phyloP scores from a whole-genome alignment of 1,140 invertebrate genomes.

The Linepithema humile region DNA sequence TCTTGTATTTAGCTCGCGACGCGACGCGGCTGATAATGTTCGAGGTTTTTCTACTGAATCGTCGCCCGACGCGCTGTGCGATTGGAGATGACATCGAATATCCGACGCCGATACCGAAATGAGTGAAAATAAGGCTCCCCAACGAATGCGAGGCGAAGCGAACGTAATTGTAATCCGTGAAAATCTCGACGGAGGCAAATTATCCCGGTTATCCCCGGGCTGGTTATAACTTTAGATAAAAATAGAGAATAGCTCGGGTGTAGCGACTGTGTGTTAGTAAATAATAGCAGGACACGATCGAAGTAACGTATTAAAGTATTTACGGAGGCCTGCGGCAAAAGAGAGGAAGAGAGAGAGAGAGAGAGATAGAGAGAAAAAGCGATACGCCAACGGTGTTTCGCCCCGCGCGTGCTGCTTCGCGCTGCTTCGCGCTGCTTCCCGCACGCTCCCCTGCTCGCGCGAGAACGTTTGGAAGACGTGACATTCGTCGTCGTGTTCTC shows the following conservation, averaged over 20 bases:
- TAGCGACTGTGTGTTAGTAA: neutral
- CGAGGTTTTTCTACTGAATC: too few species aligned
- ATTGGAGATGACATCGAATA: too few species aligned
- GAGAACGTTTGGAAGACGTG: neutral
- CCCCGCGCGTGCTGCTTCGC: neutral
- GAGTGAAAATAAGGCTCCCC: too few species aligned
- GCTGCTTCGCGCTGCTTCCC: neutral
- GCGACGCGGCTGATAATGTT: too few species aligned
- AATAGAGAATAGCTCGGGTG: conserved; percentile 21
- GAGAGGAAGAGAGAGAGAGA: neutral
- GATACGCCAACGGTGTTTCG: neutral
- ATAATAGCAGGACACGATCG: conserved; percentile 8
- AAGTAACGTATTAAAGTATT: conserved; percentile 16
- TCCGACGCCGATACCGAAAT: too few species aligned
- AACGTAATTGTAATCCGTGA: too few species aligned
- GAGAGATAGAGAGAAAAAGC: too few species aligned
- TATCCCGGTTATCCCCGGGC: neutral
- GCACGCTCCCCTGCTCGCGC: neutral
- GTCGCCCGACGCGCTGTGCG: too few species aligned
- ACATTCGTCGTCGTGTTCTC: neutral
- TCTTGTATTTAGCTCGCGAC: too few species aligned
- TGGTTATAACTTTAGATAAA: conserved; percentile 37
- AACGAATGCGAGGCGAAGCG: too few species aligned
- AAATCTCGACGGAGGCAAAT: neutral
- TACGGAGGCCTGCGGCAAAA: neutral